Base-by-base conservation (phyloP, 2,888 invertebrate genomes). In the Strigamia transsilvanica region DNA sequence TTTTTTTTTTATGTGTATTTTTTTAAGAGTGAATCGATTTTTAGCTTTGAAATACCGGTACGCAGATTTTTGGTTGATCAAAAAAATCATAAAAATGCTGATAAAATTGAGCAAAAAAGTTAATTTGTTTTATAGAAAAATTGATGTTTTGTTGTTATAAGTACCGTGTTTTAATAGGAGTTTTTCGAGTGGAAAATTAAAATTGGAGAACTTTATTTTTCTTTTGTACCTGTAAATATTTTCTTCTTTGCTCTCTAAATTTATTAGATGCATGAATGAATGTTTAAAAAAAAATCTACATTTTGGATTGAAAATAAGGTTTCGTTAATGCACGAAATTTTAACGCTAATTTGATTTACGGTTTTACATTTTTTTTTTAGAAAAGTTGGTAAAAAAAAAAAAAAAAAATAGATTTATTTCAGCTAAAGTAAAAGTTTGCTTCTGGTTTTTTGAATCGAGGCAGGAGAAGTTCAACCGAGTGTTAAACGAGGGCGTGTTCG, bases 371-470 rank as follows among this genome's bases (percentile, higher is more conserved):
- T 18, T 56, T 51, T 56, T 18, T 18, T 56, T 18, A 56, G 9
- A 9, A 18, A 18, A 56, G n/a, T 18, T 56, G 21, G 15, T 56
- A 56, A 56, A 18, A 56, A 18, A 18, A 51, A 51, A 18, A 56
- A 56, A 18, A 56, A 56, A 56, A 56, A 18, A 3, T 18, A 56
- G 56, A 56, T 56, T 56, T 56, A 56, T 56, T 56, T 9, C 9
- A 56, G 4, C 56, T 56, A 56, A 56, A 56, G 56, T 56, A 56
- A 56, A 56, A 56, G 56, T 56, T 56, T 56, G 56, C 56, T 56
- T 56, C 56, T 56, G 56, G 56, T 56, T 56, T 56, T 27, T 18
- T 9, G 56, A 56, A 56, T n/a, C 56, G 56, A 56, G 56, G 18
- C 56, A 56, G 56, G 38, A 18, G 56, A 56, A 56, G 56, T 56